These are phyloP conservation scores for Dufourea novaeangliae DNA, from an alignment of 1,140 invertebrate species.

Conservation along the genomic window DNA sequence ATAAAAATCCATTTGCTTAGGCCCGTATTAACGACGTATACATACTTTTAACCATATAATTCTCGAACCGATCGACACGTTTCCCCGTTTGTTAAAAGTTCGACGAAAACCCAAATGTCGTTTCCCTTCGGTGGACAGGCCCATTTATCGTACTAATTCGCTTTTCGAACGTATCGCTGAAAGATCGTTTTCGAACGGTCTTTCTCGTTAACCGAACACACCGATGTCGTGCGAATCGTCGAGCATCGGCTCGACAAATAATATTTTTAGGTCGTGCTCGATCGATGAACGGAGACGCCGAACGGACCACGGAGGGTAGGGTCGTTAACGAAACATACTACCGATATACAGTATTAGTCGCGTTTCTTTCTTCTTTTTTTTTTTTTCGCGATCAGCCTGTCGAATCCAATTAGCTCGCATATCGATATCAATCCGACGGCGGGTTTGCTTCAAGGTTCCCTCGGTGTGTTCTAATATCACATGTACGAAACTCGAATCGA, in stretches of 20 bases:
- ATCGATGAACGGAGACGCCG: constrained; percentile 6
- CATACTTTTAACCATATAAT: constrained; percentile 23
- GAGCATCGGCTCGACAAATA: constrained; percentile 11
- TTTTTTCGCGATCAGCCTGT: background rate
- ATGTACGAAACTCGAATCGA: constrained; percentile 29
- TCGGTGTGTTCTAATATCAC: background rate
- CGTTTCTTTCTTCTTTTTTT: background rate
- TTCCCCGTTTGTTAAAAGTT: constrained; percentile 12
- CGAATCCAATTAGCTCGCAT: constrained; percentile 5
- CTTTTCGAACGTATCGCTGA: background rate
- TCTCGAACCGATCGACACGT: background rate
- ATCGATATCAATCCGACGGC: constrained; percentile 2
- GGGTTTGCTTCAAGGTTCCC: background rate
- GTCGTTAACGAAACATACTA: constrained; percentile 8
- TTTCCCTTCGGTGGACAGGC: background rate
- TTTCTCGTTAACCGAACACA: constrained; percentile 8
- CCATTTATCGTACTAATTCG: background rate
- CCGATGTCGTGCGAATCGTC: constrained; percentile 13
- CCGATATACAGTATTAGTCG: constrained; percentile 18
- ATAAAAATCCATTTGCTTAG: constrained; percentile 64
- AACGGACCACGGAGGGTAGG: too few species aligned
- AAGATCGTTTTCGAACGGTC: background rate
- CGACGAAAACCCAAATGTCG: constrained; percentile 29
- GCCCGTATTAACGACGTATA: constrained; percentile 45
- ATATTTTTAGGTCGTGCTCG: constrained; percentile 24